phyloP scores from a whole-genome alignment of 1,140 invertebrate genomes.

The Drosophila subpulchrella region DNA sequence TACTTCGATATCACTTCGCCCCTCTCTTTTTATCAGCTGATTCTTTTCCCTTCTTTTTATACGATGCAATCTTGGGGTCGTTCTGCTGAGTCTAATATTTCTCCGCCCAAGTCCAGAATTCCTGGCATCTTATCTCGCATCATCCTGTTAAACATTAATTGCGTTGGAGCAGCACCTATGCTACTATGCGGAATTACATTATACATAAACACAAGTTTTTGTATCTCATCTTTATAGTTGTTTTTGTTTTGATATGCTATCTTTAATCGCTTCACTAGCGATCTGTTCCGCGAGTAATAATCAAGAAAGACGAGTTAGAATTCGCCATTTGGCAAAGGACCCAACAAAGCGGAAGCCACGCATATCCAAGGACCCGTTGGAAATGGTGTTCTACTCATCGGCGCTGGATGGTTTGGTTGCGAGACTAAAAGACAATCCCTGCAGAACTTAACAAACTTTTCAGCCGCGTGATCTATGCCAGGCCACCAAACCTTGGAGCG shows the following conservation, averaged over 20 bases:
- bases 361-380: slow-evolving; percentile 11
- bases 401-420: background rate
- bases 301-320: too few relatives aligned
- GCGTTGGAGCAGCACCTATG: too few relatives aligned
- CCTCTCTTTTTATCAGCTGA: background rate
- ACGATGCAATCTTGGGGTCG: slow-evolving; percentile 23
- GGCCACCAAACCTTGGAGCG: background rate
- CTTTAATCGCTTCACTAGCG: too few relatives aligned
- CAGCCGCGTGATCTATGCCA: slow-evolving; percentile 18
- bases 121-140: too few relatives aligned
- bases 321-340: background rate
- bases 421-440: background rate
- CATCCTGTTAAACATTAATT: too few relatives aligned
- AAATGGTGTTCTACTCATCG: slow-evolving; percentile 4
- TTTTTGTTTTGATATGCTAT: too few relatives aligned
- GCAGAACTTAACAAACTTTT: background rate
- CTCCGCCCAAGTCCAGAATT: too few relatives aligned
- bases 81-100: slow-evolving; percentile 25
- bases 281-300: too few relatives aligned
- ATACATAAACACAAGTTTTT: too few relatives aligned
- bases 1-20: slow-evolving; percentile 1
- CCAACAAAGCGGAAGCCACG: slow-evolving; percentile 24
- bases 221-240: too few relatives aligned
- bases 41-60: slow-evolving; percentile 2
- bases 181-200: too few relatives aligned